Percentiles rank a stretch among this genome's conserved stretches.
phyloP scores from a whole-genome alignment of 1,140 invertebrate genomes.

The Pomacea maculata region DNA sequence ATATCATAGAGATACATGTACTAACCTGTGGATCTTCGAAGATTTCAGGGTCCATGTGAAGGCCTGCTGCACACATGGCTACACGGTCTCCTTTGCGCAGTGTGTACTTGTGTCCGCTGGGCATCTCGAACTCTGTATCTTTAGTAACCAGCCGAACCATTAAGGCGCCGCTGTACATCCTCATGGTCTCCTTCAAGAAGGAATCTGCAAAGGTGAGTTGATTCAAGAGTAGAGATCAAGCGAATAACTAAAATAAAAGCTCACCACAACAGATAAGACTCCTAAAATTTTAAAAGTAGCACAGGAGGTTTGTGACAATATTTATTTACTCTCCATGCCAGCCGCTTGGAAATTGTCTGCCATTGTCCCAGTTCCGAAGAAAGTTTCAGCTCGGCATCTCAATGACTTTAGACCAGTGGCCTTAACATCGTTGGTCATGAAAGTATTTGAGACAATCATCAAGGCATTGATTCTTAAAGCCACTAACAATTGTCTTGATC shows the following conservation, averaged over 20 bases:
- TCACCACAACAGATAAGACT: background rate
- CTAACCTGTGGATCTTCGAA: conserved; percentile 63
- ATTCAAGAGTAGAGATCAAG: background rate
- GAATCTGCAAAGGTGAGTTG: conserved; percentile 55
- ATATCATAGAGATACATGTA: conserved; percentile 6
- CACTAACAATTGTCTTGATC: too few species aligned
- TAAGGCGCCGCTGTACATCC: conserved; percentile 63
- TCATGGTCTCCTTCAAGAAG: conserved; percentile 57
- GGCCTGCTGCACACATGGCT: conserved; percentile 65
- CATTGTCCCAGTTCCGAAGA: too few species aligned
- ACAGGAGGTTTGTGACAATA: too few species aligned
- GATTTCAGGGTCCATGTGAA: conserved; percentile 65
- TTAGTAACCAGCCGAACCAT: conserved; percentile 60
- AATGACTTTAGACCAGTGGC: too few species aligned
- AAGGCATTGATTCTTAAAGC: too few species aligned
- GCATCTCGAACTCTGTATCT: conserved; percentile 56
- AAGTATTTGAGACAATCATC: too few species aligned
- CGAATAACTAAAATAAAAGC: background rate
- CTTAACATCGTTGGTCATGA: too few species aligned
- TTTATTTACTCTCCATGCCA: too few species aligned
- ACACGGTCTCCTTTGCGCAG: conserved; percentile 63
- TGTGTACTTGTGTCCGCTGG: conserved; percentile 45
- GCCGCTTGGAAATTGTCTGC: too few species aligned
- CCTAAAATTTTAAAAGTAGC: background rate
- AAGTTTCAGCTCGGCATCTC: too few species aligned